Base-by-base conservation (phyloP, 2,797 vertebrate genomes). In the Hypotaenidia philippensis region DNA sequence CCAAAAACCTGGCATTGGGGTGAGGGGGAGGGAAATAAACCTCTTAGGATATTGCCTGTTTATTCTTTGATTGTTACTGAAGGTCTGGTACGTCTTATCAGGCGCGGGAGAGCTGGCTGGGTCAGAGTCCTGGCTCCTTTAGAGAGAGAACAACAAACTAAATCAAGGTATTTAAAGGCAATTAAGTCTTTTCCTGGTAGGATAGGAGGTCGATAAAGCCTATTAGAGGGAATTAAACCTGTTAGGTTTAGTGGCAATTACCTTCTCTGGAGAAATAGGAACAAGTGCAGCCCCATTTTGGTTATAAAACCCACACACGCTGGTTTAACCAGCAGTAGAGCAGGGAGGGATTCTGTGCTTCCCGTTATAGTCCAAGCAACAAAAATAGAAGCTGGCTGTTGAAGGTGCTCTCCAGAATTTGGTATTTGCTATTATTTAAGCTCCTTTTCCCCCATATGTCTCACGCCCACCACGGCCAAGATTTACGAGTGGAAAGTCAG, bases 101-200 rank as follows among this genome's bases (percentile, higher is more conserved):
- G 0, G 0, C 7, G 44, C 4, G 4, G 80, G 55, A 66, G 80
- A 71, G 80, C 86, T 59, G 86, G 34, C 31, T 5, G 8, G 22
- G 29, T 50, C 70, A 26, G 26, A 53, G 32, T 79, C 27, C 83
- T 25, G 31, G 55, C 83, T 76, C 66, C 77, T 76, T 77, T 60
- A 64, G 82, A 86, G 49, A 66, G 56, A 56, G 34, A 94, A 32
- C 41, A 68, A 23, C 57, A 61, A 71, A 56, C 81, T 41, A 34
- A 66, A 79, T 76, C 64, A 78, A 84, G 60, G 87, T 59, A 83
- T 89, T 94, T 93, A 92, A 92, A 94, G 47, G 71, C 87, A 93
- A 93, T 96, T 91, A 91, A 66, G 31, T 69, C 45, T 92, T 85
- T 55, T 88, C 91, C 80, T 86, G 32, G 74, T 69, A 44, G 94